A percentile compares a stretch with the other conserved stretches of the same genome.
Evolutionary conservation across 1,140 invertebrate species (phyloP).

Genomic region (Drosophila repleta): DNA sequence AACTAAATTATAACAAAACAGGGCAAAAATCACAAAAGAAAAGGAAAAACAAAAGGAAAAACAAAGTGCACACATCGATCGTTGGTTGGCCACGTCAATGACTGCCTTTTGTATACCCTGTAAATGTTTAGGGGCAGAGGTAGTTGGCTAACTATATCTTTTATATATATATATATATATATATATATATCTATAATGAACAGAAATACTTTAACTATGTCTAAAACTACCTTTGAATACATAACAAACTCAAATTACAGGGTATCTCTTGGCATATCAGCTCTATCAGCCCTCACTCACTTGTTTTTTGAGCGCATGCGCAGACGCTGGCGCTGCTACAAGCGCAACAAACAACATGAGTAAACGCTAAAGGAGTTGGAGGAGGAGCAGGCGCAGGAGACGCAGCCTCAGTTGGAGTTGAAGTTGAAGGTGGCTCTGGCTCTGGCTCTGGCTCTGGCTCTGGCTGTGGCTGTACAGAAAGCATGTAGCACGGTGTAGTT

Average conservation of each 20-base stretch:
- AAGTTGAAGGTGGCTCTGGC: background rate
- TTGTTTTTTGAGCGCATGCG: conserved; percentile 9
- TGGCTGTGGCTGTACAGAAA: background rate
- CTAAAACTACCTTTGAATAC: no score
- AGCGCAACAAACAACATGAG: conserved; percentile 1
- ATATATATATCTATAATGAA: no score
- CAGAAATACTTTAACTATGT: no score
- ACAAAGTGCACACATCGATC: conserved; percentile 25
- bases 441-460: no score
- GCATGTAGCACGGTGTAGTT: conserved; percentile 24
- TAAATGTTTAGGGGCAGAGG: no score
- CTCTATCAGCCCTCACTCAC: background rate
- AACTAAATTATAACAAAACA: conserved; percentile 70
- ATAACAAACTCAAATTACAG: background rate
- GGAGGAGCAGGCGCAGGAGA: conserved; percentile 7
- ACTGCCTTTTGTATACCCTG: background rate
- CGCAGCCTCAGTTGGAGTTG: background rate
- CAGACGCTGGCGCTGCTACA: conserved; percentile 7
- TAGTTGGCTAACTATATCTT: no score
- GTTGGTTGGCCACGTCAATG: conserved; percentile 1
- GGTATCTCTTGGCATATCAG: background rate
- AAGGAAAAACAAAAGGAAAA: conserved; percentile 21
- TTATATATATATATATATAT: no score
- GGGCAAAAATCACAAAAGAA: conserved; percentile 21
- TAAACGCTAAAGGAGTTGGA: conserved; percentile 32